Base-by-base conservation (phyloP, 2,888 invertebrate genomes). In the Sinohyriopsis cumingii region DNA sequence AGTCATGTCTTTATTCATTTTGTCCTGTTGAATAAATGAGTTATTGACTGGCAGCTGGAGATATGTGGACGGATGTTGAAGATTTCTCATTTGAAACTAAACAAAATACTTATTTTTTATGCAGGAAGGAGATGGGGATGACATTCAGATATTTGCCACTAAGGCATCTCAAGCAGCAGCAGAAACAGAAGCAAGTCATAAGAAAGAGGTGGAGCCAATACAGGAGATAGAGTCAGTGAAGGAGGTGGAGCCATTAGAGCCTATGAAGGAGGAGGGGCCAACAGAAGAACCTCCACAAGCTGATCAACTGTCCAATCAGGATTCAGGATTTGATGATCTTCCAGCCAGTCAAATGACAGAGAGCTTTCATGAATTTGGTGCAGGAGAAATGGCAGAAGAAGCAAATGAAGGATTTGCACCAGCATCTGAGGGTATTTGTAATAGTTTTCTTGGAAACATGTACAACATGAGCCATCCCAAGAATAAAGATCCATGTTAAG, bases 351-450 rank as follows among this genome's bases (percentile, higher is more conserved):
- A 67, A 20, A 72, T 76, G 78, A 78, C 82, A 63, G 84, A 81
- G 62, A 82, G 81, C 76, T 80, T 82, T 65, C 82, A 81, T 77
- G 84, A 84, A 59, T 84, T 84, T 79, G 84, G 82, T 71, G 79
- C 81, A 63, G 75, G 75, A 53, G 84, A 84, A 60, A 82, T 82
- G 82, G 78, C 80, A 7, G 81, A 79, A 67, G 79, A 79, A 65
- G 82, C 77, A 59, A 84, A 84, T 76, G 84, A 84, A 72, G 84
- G 79, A 65, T 82, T 81, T 79, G 82, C 81, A 15, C 82, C 82
- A 53, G 81, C 82, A 45, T 77, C 80, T 65, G 83, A 83, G 72
- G 82, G 84, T 84, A 72, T 61, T 59, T 53, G 20, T 28, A n/a
- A 18, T 28, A 56, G 33, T 55, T 56, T 28, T 19, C 33, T 19